Base-by-base conservation (phyloP, 2,888 invertebrate species). In the Corythucha ciliata region DNA sequence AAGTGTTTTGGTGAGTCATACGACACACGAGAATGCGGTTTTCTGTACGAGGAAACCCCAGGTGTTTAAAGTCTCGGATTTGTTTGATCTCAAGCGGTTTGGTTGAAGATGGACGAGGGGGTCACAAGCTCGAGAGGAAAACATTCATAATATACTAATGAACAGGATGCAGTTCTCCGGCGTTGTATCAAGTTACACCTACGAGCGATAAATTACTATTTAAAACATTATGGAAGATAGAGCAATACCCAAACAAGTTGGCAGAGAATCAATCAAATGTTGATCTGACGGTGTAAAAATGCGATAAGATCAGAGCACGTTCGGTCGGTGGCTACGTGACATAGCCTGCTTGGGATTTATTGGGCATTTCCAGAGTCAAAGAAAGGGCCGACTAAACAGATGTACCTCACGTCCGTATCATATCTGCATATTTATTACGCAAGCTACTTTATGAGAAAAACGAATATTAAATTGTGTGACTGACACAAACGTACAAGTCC, bases 251-350 rank as follows among this genome's bases (percentile, higher is more conserved):
- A n/a, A n/a, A 10, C 22, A 26, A 25, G 48, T 33, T 36, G 49
- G 41, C 49, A 54, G 44, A 25, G 39, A 55, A 55, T 55, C 55
- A 52, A 55, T 55, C 55, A 53, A 44, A 53, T 50, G 48, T 42
- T 22, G 25, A 24, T 20, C 39, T 29, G 49, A 34, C 46, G 45
- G 46, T 18, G 37, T 52, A 45, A 55, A 55, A 52, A 42, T 26
- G 41, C 45, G 55, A 55, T 55, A 52, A 52, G 52, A 55, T 52
- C 55, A 26, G 29, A 29, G 52, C 55, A 55, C 55, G 55, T 55
- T 48, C 44, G 44, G 16, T 34, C 33, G 16, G 33, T n/a, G 26
- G 16, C 52, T 52, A 55, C 55, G 55, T 55, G 55, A 55, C 55
- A 34, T 14, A 27, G 32, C 45, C 45, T 34, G 18, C 36, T 10